Base-by-base conservation (phyloP, 1,140 invertebrate species). In the Caerostris darwini region DNA sequence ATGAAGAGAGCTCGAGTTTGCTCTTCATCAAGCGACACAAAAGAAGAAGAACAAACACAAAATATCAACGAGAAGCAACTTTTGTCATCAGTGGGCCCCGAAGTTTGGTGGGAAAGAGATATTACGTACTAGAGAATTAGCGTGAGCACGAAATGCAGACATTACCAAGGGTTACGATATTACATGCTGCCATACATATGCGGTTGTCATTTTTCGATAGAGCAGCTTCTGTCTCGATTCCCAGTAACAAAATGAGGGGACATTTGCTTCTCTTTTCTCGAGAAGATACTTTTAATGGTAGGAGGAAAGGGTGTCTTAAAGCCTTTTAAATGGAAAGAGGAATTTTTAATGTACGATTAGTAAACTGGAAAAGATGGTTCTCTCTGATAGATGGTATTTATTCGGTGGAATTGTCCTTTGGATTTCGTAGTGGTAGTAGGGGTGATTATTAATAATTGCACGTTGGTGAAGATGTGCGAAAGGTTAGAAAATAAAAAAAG, bases 11-110 rank as follows among this genome's bases (percentile, higher is more conserved):
- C 17, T 83, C 56, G 82, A 83, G 82, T 83, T 77, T 14, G 53
- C 82, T 83, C 82, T 83, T 83, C 82, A 83, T 83, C 82, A 83
- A 17, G 5, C 53, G 82, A 83, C 54, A 83, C 82, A 83, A 83
- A 19, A 17, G 56, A 58, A 83, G n/a, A 83, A 83, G 82, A 83
- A 19, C 82, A 58, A 83, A 83, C 82, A 58, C 34, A 83, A 83
- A 83, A 83, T 83, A 83, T 83, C 82, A 83, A 83, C 34, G 82
- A 83, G 82, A 56, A 83, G 82, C 82, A 83, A 83, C 53, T 83
- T 83, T 83, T 53, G 82, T 83, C 82, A 83, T 83, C 82, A 83
- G 82, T 12, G 56, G 82, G 2, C 34, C 34, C 34, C 82, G 56
- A 58, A 58, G 56, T 58, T 83, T 58, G 56, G 53, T 19, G 56